Percentiles rank a stretch among this genome's conserved stretches.
Evolutionary conservation across 2,797 vertebrate species (phyloP).

Genomic region (Chromis chromis): DNA sequence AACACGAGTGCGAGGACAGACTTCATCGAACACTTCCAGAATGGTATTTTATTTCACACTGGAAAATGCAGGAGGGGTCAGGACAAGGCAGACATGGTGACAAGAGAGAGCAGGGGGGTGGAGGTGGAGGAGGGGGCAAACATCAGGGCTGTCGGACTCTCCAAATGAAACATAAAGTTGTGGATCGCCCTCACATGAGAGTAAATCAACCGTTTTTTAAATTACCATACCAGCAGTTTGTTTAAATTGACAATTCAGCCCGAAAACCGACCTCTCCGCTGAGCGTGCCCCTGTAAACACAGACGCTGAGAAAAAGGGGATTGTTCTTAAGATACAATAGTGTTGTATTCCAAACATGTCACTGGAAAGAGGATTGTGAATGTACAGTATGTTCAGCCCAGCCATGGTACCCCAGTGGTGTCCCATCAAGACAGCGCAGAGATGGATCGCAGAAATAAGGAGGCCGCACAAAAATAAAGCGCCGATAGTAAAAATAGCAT

Average conservation of each 20-base stretch:
- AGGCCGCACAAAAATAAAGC: conserved; percentile 54
- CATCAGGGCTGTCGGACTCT: conserved; percentile 43
- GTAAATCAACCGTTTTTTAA: neutral
- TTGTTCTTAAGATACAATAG: conserved; percentile 27
- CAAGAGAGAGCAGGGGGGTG: conserved; percentile 39
- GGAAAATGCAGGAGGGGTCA: conserved; percentile 71
- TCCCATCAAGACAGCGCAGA: conserved; percentile 19
- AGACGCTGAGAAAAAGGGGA: conserved; percentile 18
- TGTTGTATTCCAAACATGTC: conserved; percentile 23
- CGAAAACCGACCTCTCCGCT: neutral
- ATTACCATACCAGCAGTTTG: conserved; percentile 19
- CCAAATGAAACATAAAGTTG: conserved; percentile 37
- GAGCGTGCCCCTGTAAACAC: conserved; percentile 50
- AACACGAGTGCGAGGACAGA: conserved; percentile 53
- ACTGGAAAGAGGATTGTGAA: conserved; percentile 14
- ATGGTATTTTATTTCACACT: conserved; percentile 81
- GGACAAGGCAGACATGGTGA: conserved; percentile 72
- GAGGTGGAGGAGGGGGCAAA: conserved; percentile 15
- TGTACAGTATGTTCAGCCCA: neutral
- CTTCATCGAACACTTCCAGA: conserved; percentile 61
- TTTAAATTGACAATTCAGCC: conserved; percentile 16
- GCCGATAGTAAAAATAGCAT: conserved; percentile 52
- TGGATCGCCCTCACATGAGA: conserved; percentile 42
- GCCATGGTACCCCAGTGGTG: conserved; percentile 8
- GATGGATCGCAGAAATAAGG: conserved; percentile 23